Conservation (phyloP, 2,888 invertebrate species). For the Lasioglossum oenotherae region DNA sequence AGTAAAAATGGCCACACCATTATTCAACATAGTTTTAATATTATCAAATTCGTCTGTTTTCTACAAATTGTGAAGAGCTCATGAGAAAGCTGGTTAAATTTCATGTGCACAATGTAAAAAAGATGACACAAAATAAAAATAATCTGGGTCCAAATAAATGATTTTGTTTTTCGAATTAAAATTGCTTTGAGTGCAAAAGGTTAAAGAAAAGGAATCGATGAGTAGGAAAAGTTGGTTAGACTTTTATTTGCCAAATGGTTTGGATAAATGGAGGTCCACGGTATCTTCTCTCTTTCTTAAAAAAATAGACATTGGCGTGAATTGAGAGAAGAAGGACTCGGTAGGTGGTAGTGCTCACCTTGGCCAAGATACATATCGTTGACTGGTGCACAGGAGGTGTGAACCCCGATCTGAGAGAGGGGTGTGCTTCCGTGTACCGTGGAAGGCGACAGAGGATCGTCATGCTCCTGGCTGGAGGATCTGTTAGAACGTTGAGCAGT, state of each 20-base stretch:
- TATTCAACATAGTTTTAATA: too few species aligned
- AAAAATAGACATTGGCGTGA: neutral
- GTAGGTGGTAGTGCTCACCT: slow-evolving; percentile 76
- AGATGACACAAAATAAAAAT: too few species aligned
- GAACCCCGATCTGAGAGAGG: slow-evolving; percentile 93
- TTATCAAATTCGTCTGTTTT: too few species aligned
- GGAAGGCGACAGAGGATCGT: slow-evolving; percentile 82
- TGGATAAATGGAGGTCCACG: neutral
- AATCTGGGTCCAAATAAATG: too few species aligned
- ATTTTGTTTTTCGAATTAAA: too few species aligned
- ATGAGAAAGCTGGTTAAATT: too few species aligned
- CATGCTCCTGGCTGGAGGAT: slow-evolving; percentile 81
- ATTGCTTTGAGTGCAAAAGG: too few species aligned
- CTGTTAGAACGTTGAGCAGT: slow-evolving; percentile 79
- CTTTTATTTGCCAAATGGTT: neutral
- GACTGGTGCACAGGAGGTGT: slow-evolving; percentile 87
- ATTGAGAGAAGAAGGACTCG: neutral
- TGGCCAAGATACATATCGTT: slow-evolving; percentile 85
- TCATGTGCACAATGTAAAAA: too few species aligned
- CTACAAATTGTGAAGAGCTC: too few species aligned
- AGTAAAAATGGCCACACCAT: too few species aligned
- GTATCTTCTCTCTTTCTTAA: neutral
- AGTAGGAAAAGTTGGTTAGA: too few species aligned
- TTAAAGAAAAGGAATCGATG: too few species aligned
- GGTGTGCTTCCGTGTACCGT: slow-evolving; percentile 94